Percentiles rank a stretch among this genome's conserved stretches.
These are phyloP conservation scores for Rhagonycha fulva DNA, from an alignment of 2,888 invertebrate genomes.

Conservation along the genomic window DNA sequence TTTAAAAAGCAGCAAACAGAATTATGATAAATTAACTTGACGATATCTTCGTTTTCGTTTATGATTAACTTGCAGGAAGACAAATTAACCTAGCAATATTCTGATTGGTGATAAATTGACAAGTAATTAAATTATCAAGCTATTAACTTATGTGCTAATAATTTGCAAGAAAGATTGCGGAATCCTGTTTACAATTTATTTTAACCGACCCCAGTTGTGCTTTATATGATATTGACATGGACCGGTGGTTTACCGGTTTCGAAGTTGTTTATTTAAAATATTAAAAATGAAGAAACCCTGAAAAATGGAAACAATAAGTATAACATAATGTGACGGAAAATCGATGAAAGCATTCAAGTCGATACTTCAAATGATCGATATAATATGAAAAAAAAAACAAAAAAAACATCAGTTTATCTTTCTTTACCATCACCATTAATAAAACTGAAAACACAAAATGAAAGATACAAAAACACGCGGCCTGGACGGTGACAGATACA, in stretches of 20 bases:
- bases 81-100: neutral
- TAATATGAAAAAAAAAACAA: neutral
- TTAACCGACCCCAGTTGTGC: neutral
- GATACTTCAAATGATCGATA: neutral
- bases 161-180: neutral
- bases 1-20: neutral
- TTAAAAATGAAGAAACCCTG: neutral
- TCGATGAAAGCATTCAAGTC: neutral
- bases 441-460: constrained; percentile 37
- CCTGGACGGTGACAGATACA: constrained; percentile 39
- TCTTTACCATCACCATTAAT: constrained; percentile 25
- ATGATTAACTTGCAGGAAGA: neutral
- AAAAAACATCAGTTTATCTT: constrained; percentile 2
- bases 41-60: neutral
- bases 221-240: neutral
- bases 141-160: neutral
- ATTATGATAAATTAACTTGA: constrained; percentile 1
- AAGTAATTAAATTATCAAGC: constrained; percentile 1
- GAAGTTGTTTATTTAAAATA: neutral
- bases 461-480: constrained; percentile 33
- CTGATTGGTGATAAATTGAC: constrained; percentile 3
- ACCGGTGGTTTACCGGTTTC: neutral
- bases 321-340: neutral
- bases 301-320: neutral
- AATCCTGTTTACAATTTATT: neutral